Evolutionary conservation across 2,113 vertebrate species (phyloP).

Genomic region (Nannospalax galili): DNA sequence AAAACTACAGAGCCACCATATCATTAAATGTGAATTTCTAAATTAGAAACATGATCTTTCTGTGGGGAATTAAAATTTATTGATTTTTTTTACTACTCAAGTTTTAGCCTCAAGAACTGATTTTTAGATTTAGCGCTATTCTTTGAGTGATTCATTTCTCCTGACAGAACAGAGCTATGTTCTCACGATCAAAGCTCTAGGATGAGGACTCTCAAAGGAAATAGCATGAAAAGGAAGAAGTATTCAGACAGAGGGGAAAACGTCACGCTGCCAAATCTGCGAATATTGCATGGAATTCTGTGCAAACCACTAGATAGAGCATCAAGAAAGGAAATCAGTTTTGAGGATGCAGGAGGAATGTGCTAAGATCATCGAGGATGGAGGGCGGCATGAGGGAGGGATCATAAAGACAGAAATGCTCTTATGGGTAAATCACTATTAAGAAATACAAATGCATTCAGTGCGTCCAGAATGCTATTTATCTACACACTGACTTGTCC

Average conservation of each 20-base stretch:
- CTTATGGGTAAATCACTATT: neutral
- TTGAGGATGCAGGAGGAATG: too few relatives aligned
- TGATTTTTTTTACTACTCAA: neutral
- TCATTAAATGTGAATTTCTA: neutral
- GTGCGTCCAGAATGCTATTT: neutral
- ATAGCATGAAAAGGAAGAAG: neutral
- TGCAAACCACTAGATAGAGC: neutral
- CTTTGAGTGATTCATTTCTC: neutral
- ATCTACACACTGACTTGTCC: neutral
- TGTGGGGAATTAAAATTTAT: neutral
- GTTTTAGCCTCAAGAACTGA: neutral
- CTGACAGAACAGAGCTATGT: neutral
- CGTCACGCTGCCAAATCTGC: neutral
- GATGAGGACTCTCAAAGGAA: neutral
- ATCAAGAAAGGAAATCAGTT: neutral
- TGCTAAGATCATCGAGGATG: too few relatives aligned
- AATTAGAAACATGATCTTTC: neutral
- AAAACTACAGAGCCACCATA: neutral
- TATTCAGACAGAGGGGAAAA: neutral
- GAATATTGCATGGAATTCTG: neutral
- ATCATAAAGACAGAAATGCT: neutral
- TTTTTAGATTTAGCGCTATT: neutral
- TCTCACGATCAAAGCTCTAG: neutral
- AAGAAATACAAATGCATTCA: neutral
- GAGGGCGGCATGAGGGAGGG: fast-evolving